Percentiles rank a stretch among this genome's conserved stretches.
These are phyloP conservation scores for Apis cerana DNA, from an alignment of 1,140 invertebrate genomes.

Conservation along the genomic window DNA sequence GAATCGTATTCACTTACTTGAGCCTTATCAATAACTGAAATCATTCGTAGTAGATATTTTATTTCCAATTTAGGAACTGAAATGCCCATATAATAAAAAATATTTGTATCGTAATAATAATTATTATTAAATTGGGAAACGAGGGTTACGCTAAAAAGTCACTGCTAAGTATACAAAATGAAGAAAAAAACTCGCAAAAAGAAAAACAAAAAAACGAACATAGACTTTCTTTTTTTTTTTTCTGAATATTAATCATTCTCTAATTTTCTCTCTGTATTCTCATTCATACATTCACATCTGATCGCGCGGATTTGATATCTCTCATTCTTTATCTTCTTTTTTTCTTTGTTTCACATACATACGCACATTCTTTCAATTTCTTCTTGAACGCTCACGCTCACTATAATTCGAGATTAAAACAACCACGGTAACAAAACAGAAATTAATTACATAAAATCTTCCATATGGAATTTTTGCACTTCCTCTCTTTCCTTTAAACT, in stretches of 20 bases:
- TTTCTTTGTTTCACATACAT: constrained; percentile 19
- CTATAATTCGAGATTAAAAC: constrained; percentile 60
- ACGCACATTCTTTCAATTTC: constrained; percentile 15
- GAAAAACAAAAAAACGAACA: constrained; percentile 53
- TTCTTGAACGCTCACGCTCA: constrained; percentile 11
- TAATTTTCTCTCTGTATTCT: constrained; percentile 33
- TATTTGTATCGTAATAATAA: constrained; percentile 69
- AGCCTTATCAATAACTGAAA: constrained; percentile 37
- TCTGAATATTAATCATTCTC: constrained; percentile 47
- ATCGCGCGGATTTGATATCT: constrained; percentile 4
- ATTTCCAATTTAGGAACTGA: constrained; percentile 76
- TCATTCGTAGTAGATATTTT: constrained; percentile 70
- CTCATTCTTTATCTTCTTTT: constrained; percentile 6
- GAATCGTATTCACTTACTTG: not conserved
- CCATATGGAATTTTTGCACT: constrained; percentile 69
- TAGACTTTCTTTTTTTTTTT: constrained; percentile 49
- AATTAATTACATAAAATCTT: constrained; percentile 63
- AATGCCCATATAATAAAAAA: constrained; percentile 76
- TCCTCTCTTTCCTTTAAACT: constrained; percentile 40
- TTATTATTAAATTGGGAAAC: constrained; percentile 70
- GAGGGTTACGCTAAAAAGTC: constrained; percentile 65
- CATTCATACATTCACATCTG: constrained; percentile 12
- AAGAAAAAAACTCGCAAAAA: constrained; percentile 62
- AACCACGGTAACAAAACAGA: constrained; percentile 63
- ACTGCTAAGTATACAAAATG: constrained; percentile 65